phyloP scores from a whole-genome alignment of 2,797 vertebrate species.

The Clarias fuscus region DNA sequence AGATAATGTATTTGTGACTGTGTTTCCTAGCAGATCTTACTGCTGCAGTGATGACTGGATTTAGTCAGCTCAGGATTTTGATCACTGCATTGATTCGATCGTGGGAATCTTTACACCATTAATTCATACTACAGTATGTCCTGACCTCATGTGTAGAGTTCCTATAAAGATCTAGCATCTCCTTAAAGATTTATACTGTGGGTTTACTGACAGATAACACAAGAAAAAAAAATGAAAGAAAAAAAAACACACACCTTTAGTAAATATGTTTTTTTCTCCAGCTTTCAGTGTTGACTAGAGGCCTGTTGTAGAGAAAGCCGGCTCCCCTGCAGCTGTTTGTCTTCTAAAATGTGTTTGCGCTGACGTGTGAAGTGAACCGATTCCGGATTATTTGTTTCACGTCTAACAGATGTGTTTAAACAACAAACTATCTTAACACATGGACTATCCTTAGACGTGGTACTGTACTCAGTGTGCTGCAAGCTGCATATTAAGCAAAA shows the following conservation, averaged over 20 bases:
- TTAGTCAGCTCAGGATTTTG: not conserved
- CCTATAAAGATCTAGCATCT: not conserved
- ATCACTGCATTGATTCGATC: not conserved
- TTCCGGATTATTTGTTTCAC: slow-evolving; percentile 21
- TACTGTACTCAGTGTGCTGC: not conserved
- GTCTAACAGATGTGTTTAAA: slow-evolving; percentile 16
- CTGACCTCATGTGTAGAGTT: not conserved
- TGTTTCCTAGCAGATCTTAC: not conserved
- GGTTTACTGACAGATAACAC: slow-evolving; percentile 15
- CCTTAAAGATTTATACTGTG: not conserved
- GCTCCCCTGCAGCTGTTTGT: slow-evolving; percentile 2
- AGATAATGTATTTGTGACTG: not conserved
- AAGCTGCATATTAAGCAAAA: not conserved
- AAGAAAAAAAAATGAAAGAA: too few species aligned
- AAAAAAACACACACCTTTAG: not conserved
- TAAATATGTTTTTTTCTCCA: not conserved
- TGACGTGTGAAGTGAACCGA: slow-evolving; percentile 18
- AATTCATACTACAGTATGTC: not conserved
- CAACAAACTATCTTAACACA: not conserved
- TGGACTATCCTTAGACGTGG: not conserved
- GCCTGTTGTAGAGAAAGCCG: not conserved
- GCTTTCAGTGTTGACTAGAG: not conserved
- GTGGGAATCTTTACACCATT: not conserved
- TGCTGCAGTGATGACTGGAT: not conserved
- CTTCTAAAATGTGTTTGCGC: slow-evolving; percentile 19